Conservation (phyloP, 2,888 invertebrate genomes). For the Onthophagus sagittarius region DNA sequence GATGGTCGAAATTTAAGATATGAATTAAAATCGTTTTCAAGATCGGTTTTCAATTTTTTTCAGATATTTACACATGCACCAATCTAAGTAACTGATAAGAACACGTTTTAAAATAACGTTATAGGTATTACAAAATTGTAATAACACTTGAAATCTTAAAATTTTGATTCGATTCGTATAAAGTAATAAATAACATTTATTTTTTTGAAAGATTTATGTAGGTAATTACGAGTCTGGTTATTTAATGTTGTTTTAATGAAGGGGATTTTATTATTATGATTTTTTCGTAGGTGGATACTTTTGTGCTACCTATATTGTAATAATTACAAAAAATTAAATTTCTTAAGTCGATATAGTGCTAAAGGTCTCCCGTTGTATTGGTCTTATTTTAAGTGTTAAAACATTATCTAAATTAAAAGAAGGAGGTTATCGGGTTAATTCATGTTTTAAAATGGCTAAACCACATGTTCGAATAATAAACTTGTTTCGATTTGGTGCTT, state of each 20-base stretch:
- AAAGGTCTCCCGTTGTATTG: not conserved
- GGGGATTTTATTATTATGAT: not conserved
- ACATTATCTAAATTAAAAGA: not conserved
- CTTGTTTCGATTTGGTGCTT: not conserved
- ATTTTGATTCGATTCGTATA: not conserved
- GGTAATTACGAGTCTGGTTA: not conserved
- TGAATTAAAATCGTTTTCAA: too few species aligned
- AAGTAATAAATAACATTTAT: not conserved
- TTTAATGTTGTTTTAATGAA: not conserved
- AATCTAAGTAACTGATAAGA: not conserved
- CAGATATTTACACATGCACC: slow-evolving; percentile 8
- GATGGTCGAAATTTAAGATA: not conserved
- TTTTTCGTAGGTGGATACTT: not conserved
- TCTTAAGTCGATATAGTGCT: not conserved
- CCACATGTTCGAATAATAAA: not conserved
- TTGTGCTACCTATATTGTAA: not conserved
- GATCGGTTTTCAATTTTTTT: not conserved
- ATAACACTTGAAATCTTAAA: not conserved
- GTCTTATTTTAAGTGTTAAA: not conserved
- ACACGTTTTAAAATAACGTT: not conserved
- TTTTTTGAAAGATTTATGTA: not conserved
- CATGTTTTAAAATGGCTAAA: not conserved
- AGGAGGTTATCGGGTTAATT: not conserved
- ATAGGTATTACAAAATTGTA: not conserved
- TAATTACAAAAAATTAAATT: not conserved